These are phyloP conservation scores for Idris sp. DNA, from an alignment of 1,140 invertebrate species.

Conservation along the genomic window DNA sequence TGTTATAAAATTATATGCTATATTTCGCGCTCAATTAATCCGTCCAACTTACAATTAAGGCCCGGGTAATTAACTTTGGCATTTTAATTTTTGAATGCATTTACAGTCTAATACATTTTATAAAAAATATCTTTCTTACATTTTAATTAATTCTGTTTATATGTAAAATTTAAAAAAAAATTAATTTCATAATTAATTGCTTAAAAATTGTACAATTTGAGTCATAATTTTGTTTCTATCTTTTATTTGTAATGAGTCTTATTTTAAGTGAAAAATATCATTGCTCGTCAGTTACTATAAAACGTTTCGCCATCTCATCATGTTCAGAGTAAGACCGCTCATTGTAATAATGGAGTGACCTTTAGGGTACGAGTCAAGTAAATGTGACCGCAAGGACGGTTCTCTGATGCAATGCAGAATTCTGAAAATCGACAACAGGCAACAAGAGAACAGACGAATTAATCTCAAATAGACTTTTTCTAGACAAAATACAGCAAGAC, in stretches of 20 bases:
- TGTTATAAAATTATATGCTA: slow-evolving; percentile 55
- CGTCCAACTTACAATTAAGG: slow-evolving; percentile 44
- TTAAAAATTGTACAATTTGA: no score
- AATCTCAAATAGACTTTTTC: slow-evolving; percentile 35
- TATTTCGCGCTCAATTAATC: slow-evolving; percentile 63
- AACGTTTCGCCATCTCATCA: slow-evolving; percentile 43
- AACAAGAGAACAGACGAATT: slow-evolving; percentile 34
- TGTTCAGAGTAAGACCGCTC: no score
- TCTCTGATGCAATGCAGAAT: slow-evolving; percentile 34
- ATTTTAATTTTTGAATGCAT: slow-evolving; percentile 7
- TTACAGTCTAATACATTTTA: no score
- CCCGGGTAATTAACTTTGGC: slow-evolving; percentile 32
- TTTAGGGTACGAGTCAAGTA: slow-evolving; percentile 44
- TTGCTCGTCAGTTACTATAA: slow-evolving; percentile 30
- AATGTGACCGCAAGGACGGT: slow-evolving; percentile 51
- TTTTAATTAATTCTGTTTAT: no score
- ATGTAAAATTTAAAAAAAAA: no score
- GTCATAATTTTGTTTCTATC: no score
- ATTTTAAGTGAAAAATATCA: slow-evolving; percentile 39
- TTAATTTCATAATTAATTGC: no score
- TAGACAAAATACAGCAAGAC: no score
- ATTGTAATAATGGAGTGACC: slow-evolving; percentile 49
- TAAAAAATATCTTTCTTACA: no score
- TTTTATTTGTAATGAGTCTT: slow-evolving; percentile 33
- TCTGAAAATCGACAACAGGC: slow-evolving; percentile 39